phyloP scores from a whole-genome alignment of 1,140 invertebrate genomes.

The Papilio polytes region DNA sequence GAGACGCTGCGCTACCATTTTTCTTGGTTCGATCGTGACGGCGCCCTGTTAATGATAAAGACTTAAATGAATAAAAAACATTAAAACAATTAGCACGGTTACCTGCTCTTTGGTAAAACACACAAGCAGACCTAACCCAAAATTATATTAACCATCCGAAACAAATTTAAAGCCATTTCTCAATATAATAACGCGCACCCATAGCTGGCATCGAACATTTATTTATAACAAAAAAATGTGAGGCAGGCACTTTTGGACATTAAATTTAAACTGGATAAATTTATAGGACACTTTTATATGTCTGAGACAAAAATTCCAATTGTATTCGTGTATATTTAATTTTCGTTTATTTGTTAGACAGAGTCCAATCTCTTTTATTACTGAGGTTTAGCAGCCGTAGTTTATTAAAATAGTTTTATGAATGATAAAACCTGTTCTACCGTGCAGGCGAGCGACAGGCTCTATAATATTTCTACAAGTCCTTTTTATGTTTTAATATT shows the following conservation, averaged over 20 bases:
- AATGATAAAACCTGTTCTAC: conserved; percentile 72
- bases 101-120: conserved; percentile 46
- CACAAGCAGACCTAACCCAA: conserved; percentile 53
- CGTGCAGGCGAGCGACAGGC: conserved; percentile 39
- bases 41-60: conserved; percentile 42
- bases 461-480: conserved; percentile 47
- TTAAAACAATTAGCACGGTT: conserved; percentile 35
- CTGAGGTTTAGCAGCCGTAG: conserved; percentile 74
- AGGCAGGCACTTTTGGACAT: conserved; percentile 82
- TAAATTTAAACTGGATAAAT: conserved; percentile 83
- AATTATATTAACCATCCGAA: conserved; percentile 62
- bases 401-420: conserved; percentile 80
- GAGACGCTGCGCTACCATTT: not conserved
- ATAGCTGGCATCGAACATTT: conserved; percentile 77
- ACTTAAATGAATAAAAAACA: conserved; percentile 40
- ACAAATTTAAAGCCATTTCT: conserved; percentile 79
- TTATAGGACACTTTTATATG: conserved; percentile 83
- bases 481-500: conserved; percentile 38
- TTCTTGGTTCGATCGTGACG: conserved; percentile 1
- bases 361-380: conserved; percentile 76
- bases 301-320: conserved; percentile 83
- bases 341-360: conserved; percentile 82
- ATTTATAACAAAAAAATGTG: conserved; percentile 79
- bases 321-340: conserved; percentile 83
- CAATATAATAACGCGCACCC: conserved; percentile 80